Evolutionary conservation across 2,888 invertebrate species (phyloP).

Genomic region (Cephus pygmeus): DNA sequence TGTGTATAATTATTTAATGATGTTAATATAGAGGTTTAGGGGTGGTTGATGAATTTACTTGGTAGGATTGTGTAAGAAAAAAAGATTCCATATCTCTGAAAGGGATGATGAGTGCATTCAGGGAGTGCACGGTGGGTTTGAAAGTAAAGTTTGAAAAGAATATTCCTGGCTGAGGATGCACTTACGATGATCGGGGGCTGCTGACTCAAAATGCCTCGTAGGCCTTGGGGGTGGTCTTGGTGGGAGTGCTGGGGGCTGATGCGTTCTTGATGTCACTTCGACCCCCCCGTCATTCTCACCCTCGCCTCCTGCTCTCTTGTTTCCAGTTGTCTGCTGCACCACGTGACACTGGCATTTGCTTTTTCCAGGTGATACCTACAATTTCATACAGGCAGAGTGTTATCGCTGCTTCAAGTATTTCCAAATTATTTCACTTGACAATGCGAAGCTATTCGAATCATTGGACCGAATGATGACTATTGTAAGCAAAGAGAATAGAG

Average conservation of each 20-base stretch:
- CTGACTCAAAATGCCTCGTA: conserved; percentile 56
- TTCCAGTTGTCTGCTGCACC: conserved; percentile 48
- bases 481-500: background rate
- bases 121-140: background rate
- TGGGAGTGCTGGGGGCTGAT: conserved; percentile 62
- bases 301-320: conserved; percentile 40
- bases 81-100: background rate
- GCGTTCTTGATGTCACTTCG: conserved; percentile 55
- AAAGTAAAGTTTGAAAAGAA: background rate
- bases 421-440: background rate
- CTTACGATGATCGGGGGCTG: conserved; percentile 56
- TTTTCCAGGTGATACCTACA: conserved; percentile 43
- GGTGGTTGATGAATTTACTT: background rate
- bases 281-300: conserved; percentile 51
- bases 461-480: background rate
- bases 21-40: background rate
- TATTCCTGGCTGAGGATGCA: conserved; percentile 11
- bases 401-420: background rate
- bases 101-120: background rate
- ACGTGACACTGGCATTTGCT: conserved; percentile 61
- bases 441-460: background rate
- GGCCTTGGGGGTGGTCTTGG: conserved; percentile 62
- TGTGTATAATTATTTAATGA: background rate
- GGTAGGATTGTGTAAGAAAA: background rate
- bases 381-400: background rate